Conservation (phyloP, 2,113 vertebrate species). For the Cheirogaleus medius region DNA sequence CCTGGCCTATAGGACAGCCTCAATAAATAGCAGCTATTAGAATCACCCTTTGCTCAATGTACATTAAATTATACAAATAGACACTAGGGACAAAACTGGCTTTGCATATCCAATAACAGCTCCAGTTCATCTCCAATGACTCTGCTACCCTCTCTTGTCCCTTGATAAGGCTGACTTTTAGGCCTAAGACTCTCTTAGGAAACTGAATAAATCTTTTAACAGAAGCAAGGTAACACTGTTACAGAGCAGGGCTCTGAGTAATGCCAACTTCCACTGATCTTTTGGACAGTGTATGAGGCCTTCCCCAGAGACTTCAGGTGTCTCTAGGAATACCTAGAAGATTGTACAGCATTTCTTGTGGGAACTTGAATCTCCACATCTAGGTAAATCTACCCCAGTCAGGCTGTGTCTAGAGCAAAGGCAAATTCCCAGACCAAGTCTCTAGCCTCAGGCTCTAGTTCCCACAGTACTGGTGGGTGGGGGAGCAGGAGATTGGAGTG, state of each 20-base stretch:
- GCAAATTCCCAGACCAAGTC: not conserved
- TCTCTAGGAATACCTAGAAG: not conserved
- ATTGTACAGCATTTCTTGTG: not conserved
- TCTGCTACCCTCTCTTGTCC: not conserved
- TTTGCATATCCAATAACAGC: not conserved
- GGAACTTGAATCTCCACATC: not conserved
- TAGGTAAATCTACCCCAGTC: not conserved
- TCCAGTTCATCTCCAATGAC: not conserved
- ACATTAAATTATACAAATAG: not conserved
- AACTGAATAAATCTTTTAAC: constrained; percentile 2
- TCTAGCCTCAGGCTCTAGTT: not conserved
- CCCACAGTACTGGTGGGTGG: not conserved
- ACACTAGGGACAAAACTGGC: not conserved
- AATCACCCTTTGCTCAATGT: not conserved
- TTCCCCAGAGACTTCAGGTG: not conserved
- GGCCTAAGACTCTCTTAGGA: not conserved
- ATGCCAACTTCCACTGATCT: not conserved
- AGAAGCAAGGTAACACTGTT: not conserved
- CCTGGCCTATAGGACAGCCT: not conserved
- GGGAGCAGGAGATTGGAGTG: not conserved
- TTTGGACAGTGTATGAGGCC: not conserved
- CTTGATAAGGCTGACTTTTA: not conserved
- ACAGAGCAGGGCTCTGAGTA: not conserved
- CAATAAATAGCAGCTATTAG: not conserved
- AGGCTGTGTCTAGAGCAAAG: not conserved